Percentiles rank a stretch among this genome's conserved stretches.
Conservation (phyloP, 2,113 vertebrate genomes). For the Myodes glareolus region DNA sequence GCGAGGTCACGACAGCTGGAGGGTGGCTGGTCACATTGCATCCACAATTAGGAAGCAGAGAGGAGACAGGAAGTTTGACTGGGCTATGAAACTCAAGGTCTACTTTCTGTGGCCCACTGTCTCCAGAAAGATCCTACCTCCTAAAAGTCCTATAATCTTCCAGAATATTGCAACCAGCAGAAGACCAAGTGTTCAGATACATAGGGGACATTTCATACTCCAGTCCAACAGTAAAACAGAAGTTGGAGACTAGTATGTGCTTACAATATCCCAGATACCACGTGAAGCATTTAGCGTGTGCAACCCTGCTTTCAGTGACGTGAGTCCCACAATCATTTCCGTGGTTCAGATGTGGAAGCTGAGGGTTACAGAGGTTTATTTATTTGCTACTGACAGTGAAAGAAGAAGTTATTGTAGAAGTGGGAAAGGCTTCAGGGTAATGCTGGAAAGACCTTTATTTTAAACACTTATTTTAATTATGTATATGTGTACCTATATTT, state of each 20-base stretch:
- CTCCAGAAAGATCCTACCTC: background rate
- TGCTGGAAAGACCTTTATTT: background rate
- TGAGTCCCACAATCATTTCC: background rate
- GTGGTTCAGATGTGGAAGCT: constrained; percentile 6
- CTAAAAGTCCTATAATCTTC: background rate
- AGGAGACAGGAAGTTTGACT: background rate
- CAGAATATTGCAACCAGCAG: background rate
- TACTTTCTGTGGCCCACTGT: background rate
- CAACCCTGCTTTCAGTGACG: background rate
- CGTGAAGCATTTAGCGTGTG: background rate
- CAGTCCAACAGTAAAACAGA: background rate
- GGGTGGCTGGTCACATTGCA: background rate
- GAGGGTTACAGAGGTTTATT: background rate
- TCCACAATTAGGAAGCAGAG: background rate
- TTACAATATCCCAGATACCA: background rate
- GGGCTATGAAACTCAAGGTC: background rate
- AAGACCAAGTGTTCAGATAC: background rate
- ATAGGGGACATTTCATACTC: background rate
- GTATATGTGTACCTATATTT: background rate
- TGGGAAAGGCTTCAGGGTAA: background rate
- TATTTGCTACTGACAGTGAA: background rate
- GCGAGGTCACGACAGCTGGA: background rate
- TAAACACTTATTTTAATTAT: background rate
- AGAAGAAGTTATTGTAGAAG: background rate
- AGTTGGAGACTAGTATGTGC: background rate